A percentile compares a stretch with the other conserved stretches of the same genome.
Evolutionary conservation across 2,113 vertebrate genomes (phyloP).

Genomic region (Carettochelys insculpta): DNA sequence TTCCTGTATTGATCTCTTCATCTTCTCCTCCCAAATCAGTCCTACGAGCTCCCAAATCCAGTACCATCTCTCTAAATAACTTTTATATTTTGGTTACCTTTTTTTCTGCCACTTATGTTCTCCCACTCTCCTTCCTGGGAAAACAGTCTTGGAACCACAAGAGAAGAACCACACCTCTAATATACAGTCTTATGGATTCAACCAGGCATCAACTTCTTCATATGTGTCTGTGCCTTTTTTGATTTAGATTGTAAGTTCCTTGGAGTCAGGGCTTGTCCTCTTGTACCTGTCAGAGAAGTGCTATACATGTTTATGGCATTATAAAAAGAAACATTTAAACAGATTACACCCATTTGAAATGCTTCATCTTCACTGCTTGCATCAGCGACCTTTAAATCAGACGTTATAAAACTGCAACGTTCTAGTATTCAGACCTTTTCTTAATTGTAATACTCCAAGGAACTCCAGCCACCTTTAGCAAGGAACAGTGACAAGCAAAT

Average conservation of each 20-base stretch:
- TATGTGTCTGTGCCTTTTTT: neutral
- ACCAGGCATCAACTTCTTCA: rapidly evolving
- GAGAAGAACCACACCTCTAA: neutral
- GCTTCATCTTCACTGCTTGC: neutral
- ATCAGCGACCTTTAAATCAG: slow-evolving; percentile 20
- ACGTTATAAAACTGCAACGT: neutral
- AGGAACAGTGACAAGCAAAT: neutral
- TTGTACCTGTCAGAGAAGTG: neutral
- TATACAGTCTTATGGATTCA: neutral
- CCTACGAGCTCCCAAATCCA: neutral
- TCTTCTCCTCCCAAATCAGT: neutral
- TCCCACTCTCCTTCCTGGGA: neutral
- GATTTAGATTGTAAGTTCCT: neutral
- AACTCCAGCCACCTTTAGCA: neutral
- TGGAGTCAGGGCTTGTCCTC: neutral
- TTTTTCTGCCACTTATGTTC: neutral
- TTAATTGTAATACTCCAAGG: neutral
- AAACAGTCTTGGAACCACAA: neutral
- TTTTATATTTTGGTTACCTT: neutral
- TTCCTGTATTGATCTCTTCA: neutral
- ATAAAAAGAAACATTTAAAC: neutral
- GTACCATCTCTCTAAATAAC: neutral
- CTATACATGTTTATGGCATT: neutral
- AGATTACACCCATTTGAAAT: slow-evolving; percentile 14
- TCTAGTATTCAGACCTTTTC: neutral